Base-by-base conservation (phyloP, 2,797 vertebrate genomes). In the Rhynchotus rufescens region DNA sequence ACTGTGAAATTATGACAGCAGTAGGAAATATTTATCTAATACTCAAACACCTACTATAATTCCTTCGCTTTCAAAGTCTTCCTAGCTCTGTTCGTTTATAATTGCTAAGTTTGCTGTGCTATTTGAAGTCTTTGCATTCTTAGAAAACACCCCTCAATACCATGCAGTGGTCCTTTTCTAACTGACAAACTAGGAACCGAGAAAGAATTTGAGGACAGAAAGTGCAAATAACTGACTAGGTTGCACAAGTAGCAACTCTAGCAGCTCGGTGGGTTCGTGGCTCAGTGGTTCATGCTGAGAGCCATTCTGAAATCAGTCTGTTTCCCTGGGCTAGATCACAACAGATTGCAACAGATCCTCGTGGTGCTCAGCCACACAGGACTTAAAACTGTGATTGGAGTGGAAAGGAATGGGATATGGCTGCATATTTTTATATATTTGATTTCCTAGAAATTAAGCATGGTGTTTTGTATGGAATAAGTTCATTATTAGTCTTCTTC, bases 301-400 rank as follows among this genome's bases (percentile, higher is more conserved):
- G 57, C 10, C 21, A 54, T 45, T 49, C n/a, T 23, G 34, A 72
- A 66, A 15, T 6, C n/a, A 40, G 25, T 11, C 30, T 19, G 19
- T 60, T 19, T 22, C 21, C 11, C 32, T 12, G 47, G 44, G 57
- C 10, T 54, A 22, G 30, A 12, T 0, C 36, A 36, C 36, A 36
- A 36, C 36, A 36, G 36, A 10, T 36, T 36, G 36, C 36, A 10
- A 36, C 36, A 36, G 36, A 36, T 9, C 15, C 12, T 2, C 3
- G 7, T 1, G 30, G 2, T 30, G 19, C 12, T 34, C 5, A 56
- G 1, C 9, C 36, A 30, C 1, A 0, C 6, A 12, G 57, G 36
- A 44, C 4, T 30, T 40, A 13, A 51, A 32, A 30, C n/a, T 38
- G 17, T 15, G 7, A 44, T 40, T 12, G 20, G 20, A 52, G 30